Evolutionary conservation across 2,797 vertebrate species (phyloP).

Genomic region (Fringilla coelebs): DNA sequence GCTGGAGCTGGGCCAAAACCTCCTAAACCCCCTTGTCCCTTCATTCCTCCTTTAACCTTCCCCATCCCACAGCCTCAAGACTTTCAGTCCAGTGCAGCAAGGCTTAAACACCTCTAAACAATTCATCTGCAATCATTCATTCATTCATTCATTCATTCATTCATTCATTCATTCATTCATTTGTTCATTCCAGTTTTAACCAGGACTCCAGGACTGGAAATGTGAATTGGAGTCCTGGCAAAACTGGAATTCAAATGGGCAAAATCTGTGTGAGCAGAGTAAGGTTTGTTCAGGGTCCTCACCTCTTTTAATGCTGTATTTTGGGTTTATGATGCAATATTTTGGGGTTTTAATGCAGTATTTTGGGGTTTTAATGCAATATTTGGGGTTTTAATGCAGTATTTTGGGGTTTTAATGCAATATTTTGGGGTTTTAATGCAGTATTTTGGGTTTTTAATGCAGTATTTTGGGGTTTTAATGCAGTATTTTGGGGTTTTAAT

Average conservation of each 20-base stretch:
- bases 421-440: neutral
- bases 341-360: no score
- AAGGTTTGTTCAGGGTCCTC: neutral
- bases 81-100: neutral
- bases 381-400: no score
- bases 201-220: no score
- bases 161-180: no score
- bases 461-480: neutral
- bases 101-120: neutral
- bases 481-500: neutral
- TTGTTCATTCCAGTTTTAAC: no score
- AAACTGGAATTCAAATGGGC: conserved; percentile 15
- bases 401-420: neutral
- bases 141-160: no score
- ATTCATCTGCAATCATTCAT: neutral
- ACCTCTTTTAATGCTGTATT: neutral
- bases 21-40: neutral
- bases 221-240: conserved; percentile 7
- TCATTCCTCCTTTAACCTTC: neutral
- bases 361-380: no score
- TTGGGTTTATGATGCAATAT: neutral
- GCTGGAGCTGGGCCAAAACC: neutral
- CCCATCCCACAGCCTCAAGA: neutral
- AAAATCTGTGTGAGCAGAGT: neutral
- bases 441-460: neutral